These are phyloP conservation scores for Drosophila mimetica DNA, from an alignment of 2,888 invertebrate species.

Conservation along the genomic window DNA sequence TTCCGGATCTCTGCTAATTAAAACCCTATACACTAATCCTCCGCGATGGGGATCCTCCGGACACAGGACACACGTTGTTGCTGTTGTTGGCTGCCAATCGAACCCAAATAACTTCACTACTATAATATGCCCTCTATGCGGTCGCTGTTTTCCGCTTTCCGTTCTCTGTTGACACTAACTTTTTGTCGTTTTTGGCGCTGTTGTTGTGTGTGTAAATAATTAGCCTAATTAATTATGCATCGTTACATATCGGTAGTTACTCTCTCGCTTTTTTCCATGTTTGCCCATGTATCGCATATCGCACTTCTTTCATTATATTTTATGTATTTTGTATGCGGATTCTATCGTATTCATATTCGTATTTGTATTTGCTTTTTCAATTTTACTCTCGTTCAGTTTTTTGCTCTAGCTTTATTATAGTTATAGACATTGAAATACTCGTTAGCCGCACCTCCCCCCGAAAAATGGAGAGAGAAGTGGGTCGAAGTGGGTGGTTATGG, in stretches of 20 bases:
- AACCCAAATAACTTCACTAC: conserved; percentile 15
- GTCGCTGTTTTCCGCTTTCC: neutral
- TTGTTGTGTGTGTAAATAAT: conserved; percentile 41
- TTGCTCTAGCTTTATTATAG: conserved; percentile 27
- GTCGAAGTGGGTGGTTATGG: conserved; percentile 4
- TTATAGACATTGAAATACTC: conserved; percentile 75
- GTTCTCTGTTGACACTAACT: too few species aligned
- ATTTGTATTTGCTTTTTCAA: neutral
- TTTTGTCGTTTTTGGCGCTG: conserved; percentile 6
- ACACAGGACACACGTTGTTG: conserved; percentile 9
- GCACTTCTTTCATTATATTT: conserved; percentile 1
- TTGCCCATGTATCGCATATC: conserved; percentile 3
- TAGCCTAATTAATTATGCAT: conserved; percentile 42
- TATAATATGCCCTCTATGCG: conserved; percentile 9
- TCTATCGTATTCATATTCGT: conserved; percentile 16
- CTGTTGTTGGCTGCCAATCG: conserved; percentile 1
- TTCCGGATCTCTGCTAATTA: neutral
- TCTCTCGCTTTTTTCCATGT: neutral
- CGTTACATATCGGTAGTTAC: conserved; percentile 19
- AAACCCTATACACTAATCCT: neutral
- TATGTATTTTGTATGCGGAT: conserved; percentile 10
- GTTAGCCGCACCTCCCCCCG: conserved; percentile 26
- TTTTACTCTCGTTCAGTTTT: conserved; percentile 9
- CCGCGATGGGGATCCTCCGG: conserved; percentile 2
- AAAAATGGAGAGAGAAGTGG: conserved; percentile 3